Base-by-base conservation (phyloP, 2,888 invertebrate species). In the Drosophila atripex region DNA sequence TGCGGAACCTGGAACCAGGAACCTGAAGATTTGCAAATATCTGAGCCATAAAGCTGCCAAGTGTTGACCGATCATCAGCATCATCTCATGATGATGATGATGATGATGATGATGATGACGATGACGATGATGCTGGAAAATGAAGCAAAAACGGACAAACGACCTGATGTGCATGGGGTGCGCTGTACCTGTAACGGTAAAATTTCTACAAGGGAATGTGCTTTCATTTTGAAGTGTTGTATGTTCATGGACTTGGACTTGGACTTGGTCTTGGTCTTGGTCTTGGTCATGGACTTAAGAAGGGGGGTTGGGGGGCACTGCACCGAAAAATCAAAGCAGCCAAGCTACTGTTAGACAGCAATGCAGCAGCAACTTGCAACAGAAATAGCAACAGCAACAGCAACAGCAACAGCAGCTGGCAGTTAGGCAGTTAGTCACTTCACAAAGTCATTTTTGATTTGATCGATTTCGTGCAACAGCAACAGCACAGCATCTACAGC, bases 371-470 rank as follows among this genome's bases (percentile, higher is more conserved):
- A 47, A 51, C 55, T 55, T 65, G 70, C 52, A 16, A 43, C 58
- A 38, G 51, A 70, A 75, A 72, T 78, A 39, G 50, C 53, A 46
- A 23, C 73, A 45, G 49, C 63, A 59, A 73, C 80, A 59, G 68
- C 25, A 32, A 54, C 45, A 25, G n/a, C 71, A 47, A 71, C 71
- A 59, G 65, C 82, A 78, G 85, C 85, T 73, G 72, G 76, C 86
- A 83, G 80, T 78, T 72, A 78, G 82, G 82, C 83, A 83, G 83
- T 83, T 84, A 86, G 82, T 83, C 84, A 86, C 84, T 84, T 84
- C 80, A 86, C 84, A 82, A 80, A 87, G 85, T 85, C 85, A 85
- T 87, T 87, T 85, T 85, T 85, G 89, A 89, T 89, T 89, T 88
- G 89, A 88, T 88, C 89, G 89, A 89, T 88, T 89, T 87, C 86